Percentiles rank a stretch among this genome's conserved stretches.
Conservation (phyloP, 2,113 vertebrate genomes). For the Sciurus niger region DNA sequence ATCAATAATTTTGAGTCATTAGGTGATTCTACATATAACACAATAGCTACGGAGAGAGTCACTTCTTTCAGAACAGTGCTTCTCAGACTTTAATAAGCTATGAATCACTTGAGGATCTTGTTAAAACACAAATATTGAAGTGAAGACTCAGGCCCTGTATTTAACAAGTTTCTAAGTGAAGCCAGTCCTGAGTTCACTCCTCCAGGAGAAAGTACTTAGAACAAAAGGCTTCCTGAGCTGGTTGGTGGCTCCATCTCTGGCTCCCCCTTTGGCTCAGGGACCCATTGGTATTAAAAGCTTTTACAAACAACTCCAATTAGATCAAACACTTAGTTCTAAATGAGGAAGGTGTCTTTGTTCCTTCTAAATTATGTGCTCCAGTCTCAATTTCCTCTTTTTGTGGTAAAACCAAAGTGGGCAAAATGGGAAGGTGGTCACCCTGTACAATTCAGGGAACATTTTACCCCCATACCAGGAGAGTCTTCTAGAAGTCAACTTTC, state of each 20-base stretch:
- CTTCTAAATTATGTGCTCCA: not conserved
- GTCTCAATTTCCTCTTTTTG: not conserved
- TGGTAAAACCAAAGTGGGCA: not conserved
- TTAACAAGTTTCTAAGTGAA: not conserved
- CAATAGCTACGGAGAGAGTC: not conserved
- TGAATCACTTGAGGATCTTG: not conserved
- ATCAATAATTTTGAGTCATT: not conserved
- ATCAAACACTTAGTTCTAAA: not conserved
- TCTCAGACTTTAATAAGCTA: not conserved
- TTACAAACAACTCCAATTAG: not conserved
- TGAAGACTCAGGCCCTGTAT: not conserved
- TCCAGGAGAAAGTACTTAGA: not conserved
- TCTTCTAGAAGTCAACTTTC: conserved; percentile 39
- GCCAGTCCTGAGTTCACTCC: not conserved
- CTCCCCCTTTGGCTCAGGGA: not conserved
- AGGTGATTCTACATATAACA: not conserved
- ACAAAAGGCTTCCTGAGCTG: not conserved
- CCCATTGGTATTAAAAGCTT: not conserved
- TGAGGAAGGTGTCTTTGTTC: not conserved
- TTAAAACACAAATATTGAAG: not conserved
- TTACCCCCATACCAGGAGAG: conserved; percentile 2
- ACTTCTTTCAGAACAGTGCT: not conserved
- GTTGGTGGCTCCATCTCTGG: not conserved
- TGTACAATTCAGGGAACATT: not conserved
- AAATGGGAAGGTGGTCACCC: not conserved